Percentiles rank a stretch among this genome's conserved stretches.
Evolutionary conservation across 2,888 invertebrate genomes (phyloP).

Genomic region (Nephrocerus scutellatus): DNA sequence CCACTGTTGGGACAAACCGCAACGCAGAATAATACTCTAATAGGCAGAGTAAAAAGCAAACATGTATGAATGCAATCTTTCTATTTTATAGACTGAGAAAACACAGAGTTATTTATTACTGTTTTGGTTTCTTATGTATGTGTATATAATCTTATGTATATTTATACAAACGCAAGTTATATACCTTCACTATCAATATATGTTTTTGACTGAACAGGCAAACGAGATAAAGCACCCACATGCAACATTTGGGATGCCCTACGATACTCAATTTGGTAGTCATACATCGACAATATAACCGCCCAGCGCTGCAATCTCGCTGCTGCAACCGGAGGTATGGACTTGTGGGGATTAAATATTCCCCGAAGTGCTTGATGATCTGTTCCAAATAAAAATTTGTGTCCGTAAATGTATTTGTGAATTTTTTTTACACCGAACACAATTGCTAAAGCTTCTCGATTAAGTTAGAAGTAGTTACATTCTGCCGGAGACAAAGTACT

Average conservation of each 20-base stretch:
- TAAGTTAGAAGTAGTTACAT: background rate
- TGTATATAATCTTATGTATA: no score
- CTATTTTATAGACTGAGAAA: no score
- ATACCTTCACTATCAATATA: no score
- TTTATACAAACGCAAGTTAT: no score
- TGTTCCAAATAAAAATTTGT: slow-evolving; percentile 14
- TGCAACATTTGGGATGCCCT: slow-evolving; percentile 3
- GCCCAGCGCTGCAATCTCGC: background rate
- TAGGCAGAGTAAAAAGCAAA: no score
- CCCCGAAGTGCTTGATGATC: slow-evolving; percentile 23
- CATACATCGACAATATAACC: no score
- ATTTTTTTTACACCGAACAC: background rate
- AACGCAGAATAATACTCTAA: no score
- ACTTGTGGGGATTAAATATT: slow-evolving; percentile 18
- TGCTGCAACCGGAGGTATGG: background rate
- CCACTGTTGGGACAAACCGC: slow-evolving; percentile 7
- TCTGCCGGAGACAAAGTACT: background rate
- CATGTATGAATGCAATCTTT: no score
- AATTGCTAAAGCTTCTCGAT: background rate
- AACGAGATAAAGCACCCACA: slow-evolving; percentile 11
- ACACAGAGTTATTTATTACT: no score
- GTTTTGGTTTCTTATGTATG: no score
- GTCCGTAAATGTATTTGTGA: background rate
- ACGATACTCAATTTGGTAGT: background rate
- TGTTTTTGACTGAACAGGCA: slow-evolving; percentile 4